Conservation (phyloP, 2,888 invertebrate species). For the Cerceris rybyensis region DNA sequence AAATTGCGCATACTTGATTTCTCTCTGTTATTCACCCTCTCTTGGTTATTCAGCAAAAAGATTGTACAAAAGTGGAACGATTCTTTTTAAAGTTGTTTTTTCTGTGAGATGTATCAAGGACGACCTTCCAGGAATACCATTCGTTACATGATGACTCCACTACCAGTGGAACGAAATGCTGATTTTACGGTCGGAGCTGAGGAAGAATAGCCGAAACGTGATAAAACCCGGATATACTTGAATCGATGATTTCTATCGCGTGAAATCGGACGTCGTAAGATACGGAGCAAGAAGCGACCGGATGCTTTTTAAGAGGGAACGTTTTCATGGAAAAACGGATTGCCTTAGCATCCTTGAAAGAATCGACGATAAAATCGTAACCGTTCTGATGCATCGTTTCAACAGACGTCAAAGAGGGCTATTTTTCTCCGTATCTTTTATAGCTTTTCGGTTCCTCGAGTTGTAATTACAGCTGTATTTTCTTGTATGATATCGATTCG, state of each 20-base stretch:
- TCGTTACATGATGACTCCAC: slow-evolving; percentile 32
- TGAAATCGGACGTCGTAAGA: slow-evolving; percentile 38
- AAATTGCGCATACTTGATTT: too few species aligned
- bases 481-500: too few species aligned
- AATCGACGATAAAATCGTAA: slow-evolving; percentile 3
- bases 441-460: too few species aligned
- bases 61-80: slow-evolving; percentile 18
- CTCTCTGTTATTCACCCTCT: too few species aligned
- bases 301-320: not conserved
- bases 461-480: too few species aligned
- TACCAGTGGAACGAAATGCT: slow-evolving; percentile 25
- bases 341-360: not conserved
- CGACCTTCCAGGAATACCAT: slow-evolving; percentile 34
- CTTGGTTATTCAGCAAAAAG: not conserved
- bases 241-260: slow-evolving; percentile 37
- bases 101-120: slow-evolving; percentile 9
- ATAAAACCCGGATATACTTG: slow-evolving; percentile 35
- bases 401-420: too few species aligned
- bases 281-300: slow-evolving; percentile 6
- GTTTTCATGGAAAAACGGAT: not conserved
- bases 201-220: slow-evolving; percentile 37
- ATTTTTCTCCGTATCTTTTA: too few species aligned
- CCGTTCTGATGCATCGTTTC: not conserved
- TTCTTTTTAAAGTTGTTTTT: not conserved
- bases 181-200: slow-evolving; percentile 34